These are phyloP conservation scores for Sinonovacula constricta DNA, from an alignment of 1,140 invertebrate species.

Conservation along the genomic window DNA sequence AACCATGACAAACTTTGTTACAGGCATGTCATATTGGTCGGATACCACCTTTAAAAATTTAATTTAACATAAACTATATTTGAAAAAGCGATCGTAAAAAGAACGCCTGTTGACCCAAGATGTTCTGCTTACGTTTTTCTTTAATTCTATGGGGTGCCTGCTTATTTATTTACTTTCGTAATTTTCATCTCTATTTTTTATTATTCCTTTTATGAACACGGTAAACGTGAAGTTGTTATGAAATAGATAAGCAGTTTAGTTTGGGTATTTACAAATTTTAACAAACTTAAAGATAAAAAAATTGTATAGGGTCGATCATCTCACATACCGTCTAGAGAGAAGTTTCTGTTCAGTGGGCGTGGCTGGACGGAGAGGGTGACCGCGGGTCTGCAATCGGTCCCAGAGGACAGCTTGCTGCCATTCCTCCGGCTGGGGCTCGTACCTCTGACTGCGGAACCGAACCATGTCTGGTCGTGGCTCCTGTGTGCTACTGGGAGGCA, in stretches of 20 bases:
- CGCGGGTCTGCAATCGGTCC: slow-evolving; percentile 54
- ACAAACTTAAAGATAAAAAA: not conserved
- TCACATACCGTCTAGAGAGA: slow-evolving; percentile 39
- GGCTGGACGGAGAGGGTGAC: not conserved
- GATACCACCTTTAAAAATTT: too few species aligned
- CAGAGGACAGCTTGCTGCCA: slow-evolving; percentile 59
- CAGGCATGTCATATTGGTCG: too few species aligned
- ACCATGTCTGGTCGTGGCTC: slow-evolving; percentile 54
- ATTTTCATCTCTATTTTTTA: too few species aligned
- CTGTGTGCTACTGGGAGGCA: slow-evolving; percentile 38
- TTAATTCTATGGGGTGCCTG: too few species aligned
- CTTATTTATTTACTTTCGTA: too few species aligned
- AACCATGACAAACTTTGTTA: too few species aligned
- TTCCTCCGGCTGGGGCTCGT: slow-evolving; percentile 33
- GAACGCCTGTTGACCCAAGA: too few species aligned
- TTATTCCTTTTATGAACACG: too few species aligned
- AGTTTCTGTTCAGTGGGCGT: slow-evolving; percentile 27
- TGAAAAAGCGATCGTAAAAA: too few species aligned
- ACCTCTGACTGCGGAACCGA: slow-evolving; percentile 31
- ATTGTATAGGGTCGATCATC: not conserved
- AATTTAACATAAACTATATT: too few species aligned
- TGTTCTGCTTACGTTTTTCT: too few species aligned
- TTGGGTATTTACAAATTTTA: not conserved
- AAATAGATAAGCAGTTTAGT: not conserved
- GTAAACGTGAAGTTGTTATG: too few species aligned